A percentile compares a stretch with the other conserved stretches of the same genome.
phyloP scores from a whole-genome alignment of 2,888 invertebrate genomes.

The Cerceris rybyensis region DNA sequence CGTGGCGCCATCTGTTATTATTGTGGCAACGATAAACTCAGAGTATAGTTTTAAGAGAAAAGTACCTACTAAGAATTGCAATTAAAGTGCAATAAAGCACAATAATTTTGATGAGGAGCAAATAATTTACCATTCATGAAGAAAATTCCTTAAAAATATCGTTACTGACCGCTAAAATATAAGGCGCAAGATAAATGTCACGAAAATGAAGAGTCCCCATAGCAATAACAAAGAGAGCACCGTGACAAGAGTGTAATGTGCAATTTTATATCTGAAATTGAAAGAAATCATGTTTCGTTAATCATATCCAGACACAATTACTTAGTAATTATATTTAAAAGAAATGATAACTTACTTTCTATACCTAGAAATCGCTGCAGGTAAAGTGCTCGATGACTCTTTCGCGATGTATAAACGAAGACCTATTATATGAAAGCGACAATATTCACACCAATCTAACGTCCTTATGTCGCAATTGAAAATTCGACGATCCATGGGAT shows the following conservation, averaged over 20 bases:
- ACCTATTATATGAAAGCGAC: slow-evolving; percentile 86
- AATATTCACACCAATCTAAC: slow-evolving; percentile 89
- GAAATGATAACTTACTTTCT: slow-evolving; percentile 19
- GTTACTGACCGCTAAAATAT: slow-evolving; percentile 5
- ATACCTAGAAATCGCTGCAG: slow-evolving; percentile 84
- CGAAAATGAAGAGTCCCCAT: slow-evolving; percentile 48
- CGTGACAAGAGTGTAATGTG: slow-evolving; percentile 72
- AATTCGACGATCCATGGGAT: slow-evolving; percentile 84
- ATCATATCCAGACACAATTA: background rate
- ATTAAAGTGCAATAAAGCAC: background rate
- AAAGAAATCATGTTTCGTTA: slow-evolving; percentile 3
- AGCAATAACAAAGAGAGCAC: slow-evolving; percentile 38
- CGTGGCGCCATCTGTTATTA: slow-evolving; percentile 42
- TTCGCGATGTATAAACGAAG: slow-evolving; percentile 89
- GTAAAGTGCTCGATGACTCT: slow-evolving; percentile 88
- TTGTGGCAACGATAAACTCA: background rate
- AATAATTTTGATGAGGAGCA: background rate
- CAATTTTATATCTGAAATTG: slow-evolving; percentile 67
- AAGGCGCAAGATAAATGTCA: slow-evolving; percentile 4
- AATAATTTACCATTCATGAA: slow-evolving; percentile 9
- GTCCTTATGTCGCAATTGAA: slow-evolving; percentile 88
- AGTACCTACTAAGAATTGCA: background rate
- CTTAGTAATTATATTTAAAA: background rate
- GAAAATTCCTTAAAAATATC: background rate
- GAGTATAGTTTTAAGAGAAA: too few relatives aligned